phyloP scores from a whole-genome alignment of 2,888 invertebrate genomes.

The Sarcophaga subvicina region DNA sequence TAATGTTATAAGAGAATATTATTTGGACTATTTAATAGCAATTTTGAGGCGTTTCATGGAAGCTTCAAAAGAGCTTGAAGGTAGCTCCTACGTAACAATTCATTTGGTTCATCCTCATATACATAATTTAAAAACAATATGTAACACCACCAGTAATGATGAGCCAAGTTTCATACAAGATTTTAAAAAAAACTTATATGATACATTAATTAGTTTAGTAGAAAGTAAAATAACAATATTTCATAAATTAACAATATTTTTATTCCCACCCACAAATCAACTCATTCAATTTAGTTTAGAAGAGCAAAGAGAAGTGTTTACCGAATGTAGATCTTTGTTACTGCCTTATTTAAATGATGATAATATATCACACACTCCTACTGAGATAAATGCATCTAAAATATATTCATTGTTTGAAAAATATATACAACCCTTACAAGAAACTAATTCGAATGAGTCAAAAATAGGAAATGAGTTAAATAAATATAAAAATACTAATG shows the following conservation, averaged over 20 bases:
- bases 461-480: slow-evolving; percentile 44
- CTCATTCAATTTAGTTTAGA: slow-evolving; percentile 24
- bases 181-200: slow-evolving; percentile 48
- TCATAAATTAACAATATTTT: slow-evolving; percentile 35
- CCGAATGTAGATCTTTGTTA: slow-evolving; percentile 23
- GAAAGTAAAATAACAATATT: slow-evolving; percentile 47
- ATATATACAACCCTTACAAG: slow-evolving; percentile 32
- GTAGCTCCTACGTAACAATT: slow-evolving; percentile 40
- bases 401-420: slow-evolving; percentile 48
- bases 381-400: slow-evolving; percentile 23
- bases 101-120: slow-evolving; percentile 54
- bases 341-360: slow-evolving; percentile 25
- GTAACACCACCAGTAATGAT: slow-evolving; percentile 39
- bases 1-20: slow-evolving; percentile 44
- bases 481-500: slow-evolving; percentile 47
- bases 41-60: slow-evolving; percentile 54
- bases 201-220: slow-evolving; percentile 46
- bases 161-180: slow-evolving; percentile 51
- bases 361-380: slow-evolving; percentile 13
- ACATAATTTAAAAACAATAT: slow-evolving; percentile 46
- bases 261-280: slow-evolving; percentile 39
- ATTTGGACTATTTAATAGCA: slow-evolving; percentile 50
- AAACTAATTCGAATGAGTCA: slow-evolving; percentile 30
- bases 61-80: slow-evolving; percentile 50
- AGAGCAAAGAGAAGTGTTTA: slow-evolving; percentile 24